Evolutionary conservation across 1,140 invertebrate genomes (phyloP).

Genomic region (Pseudomyrmex dendroicus): DNA sequence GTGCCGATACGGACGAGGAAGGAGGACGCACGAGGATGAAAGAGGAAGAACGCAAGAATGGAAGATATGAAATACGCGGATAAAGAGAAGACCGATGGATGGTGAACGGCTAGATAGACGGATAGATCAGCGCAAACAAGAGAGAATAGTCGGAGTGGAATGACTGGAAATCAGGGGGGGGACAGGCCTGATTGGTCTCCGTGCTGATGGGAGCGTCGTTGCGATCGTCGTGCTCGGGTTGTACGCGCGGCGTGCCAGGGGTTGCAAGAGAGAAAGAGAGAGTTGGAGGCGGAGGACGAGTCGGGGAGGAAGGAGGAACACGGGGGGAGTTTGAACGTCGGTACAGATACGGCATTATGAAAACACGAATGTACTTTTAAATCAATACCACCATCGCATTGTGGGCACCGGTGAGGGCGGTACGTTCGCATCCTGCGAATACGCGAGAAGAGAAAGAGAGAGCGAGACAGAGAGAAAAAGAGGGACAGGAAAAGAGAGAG

Average conservation of each 20-base stretch:
- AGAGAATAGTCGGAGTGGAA: constrained; percentile 48
- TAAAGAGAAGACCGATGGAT: not conserved
- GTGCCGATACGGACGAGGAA: constrained; percentile 9
- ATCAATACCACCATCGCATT: constrained; percentile 85
- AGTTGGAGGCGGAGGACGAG: constrained; percentile 36
- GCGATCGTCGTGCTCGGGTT: constrained; percentile 24
- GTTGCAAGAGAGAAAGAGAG: not conserved
- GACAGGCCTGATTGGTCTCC: constrained; percentile 48
- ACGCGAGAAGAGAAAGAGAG: constrained; percentile 55
- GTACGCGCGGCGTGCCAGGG: constrained; percentile 31
- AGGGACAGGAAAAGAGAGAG: not conserved
- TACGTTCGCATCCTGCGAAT: constrained; percentile 71
- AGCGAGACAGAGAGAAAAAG: constrained; percentile 50
- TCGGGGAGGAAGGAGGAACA: constrained; percentile 39
- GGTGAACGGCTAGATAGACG: constrained; percentile 15
- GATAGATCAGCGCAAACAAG: constrained; percentile 20
- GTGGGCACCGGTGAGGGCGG: constrained; percentile 79
- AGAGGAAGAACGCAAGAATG: constrained; percentile 7
- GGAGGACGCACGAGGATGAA: not conserved
- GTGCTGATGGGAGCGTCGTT: constrained; percentile 55
- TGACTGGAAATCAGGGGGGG: constrained; percentile 48
- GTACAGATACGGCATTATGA: constrained; percentile 86
- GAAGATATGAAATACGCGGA: constrained; percentile 23
- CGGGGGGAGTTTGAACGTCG: constrained; percentile 72
- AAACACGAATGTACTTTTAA: constrained; percentile 86